These are phyloP conservation scores for Sebastes taczanowskii DNA, from an alignment of 2,797 vertebrate species.

Conservation along the genomic window DNA sequence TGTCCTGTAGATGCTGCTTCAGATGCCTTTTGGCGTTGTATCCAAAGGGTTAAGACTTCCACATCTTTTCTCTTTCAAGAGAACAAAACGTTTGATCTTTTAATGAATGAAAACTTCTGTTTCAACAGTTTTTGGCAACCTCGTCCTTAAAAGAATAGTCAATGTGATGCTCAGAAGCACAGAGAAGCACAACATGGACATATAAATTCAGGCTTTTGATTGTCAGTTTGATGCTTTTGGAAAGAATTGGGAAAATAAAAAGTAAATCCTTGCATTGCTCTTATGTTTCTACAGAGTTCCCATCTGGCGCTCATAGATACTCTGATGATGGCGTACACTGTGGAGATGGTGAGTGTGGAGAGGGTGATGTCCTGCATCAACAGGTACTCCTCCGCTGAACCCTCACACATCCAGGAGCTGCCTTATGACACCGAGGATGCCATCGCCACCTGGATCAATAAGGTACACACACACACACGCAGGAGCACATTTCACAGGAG, in stretches of 20 bases:
- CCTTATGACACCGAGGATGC: slow-evolving; percentile 97
- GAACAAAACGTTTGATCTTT: neutral
- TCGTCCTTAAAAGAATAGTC: neutral
- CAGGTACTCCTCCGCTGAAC: slow-evolving; percentile 88
- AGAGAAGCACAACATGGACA: neutral
- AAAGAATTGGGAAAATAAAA: neutral
- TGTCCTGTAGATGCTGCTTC: neutral
- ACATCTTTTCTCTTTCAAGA: neutral
- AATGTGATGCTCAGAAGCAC: neutral
- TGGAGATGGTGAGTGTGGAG: slow-evolving; percentile 97
- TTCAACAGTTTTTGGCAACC: neutral
- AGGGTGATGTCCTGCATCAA: slow-evolving; percentile 91
- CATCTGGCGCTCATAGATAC: slow-evolving; percentile 96
- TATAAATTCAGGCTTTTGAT: neutral
- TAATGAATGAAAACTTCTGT: neutral
- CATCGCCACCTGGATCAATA: slow-evolving; percentile 95
- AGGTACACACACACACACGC: slow-evolving; percentile 80
- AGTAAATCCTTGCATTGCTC: neutral
- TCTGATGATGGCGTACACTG: slow-evolving; percentile 97
- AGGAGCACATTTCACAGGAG: neutral
- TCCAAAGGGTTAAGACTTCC: neutral
- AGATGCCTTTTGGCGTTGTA: neutral
- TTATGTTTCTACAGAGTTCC: slow-evolving; percentile 84
- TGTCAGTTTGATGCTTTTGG: neutral
- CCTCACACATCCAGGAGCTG: slow-evolving; percentile 84